Evolutionary conservation across 2,888 invertebrate genomes (phyloP).

Genomic region (Geophilus truncorum): DNA sequence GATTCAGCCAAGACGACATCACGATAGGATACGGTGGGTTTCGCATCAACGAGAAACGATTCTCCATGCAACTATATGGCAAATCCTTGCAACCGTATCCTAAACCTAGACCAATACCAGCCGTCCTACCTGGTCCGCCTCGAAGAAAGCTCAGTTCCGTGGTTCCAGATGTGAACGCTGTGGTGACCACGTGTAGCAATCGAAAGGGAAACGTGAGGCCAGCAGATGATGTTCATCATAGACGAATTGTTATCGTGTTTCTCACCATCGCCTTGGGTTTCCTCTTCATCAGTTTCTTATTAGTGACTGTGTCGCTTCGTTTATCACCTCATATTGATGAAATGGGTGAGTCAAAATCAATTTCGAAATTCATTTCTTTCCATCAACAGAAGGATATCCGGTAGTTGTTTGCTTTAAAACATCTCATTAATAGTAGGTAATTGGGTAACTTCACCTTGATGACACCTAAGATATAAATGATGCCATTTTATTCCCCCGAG

Average conservation of each 20-base stretch:
- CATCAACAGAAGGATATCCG: background rate
- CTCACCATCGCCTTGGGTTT: slow-evolving; percentile 83
- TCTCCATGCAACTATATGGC: background rate
- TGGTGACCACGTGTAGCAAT: background rate
- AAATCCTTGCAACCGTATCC: background rate
- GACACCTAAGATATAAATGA: background rate
- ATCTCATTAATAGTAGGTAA: background rate
- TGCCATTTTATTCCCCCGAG: background rate
- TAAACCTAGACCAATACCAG: background rate
- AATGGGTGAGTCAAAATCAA: slow-evolving; percentile 68
- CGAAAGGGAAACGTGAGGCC: background rate
- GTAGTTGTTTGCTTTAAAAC: background rate
- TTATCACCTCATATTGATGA: slow-evolving; percentile 96
- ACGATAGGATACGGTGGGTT: slow-evolving; percentile 25
- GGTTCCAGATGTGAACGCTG: background rate
- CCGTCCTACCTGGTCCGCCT: slow-evolving; percentile 10
- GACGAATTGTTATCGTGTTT: slow-evolving; percentile 47
- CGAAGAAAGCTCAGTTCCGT: slow-evolving; percentile 28
- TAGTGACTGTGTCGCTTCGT: slow-evolving; percentile 85
- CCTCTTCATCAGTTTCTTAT: slow-evolving; percentile 77
- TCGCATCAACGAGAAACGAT: slow-evolving; percentile 22
- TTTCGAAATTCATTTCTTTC: background rate
- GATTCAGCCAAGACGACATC: slow-evolving; percentile 31
- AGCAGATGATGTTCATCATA: slow-evolving; percentile 12
- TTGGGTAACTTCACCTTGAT: background rate